Percentiles rank a stretch among this genome's conserved stretches.
Conservation (phyloP, 2,113 vertebrate species). For the Xenus cinereus region DNA sequence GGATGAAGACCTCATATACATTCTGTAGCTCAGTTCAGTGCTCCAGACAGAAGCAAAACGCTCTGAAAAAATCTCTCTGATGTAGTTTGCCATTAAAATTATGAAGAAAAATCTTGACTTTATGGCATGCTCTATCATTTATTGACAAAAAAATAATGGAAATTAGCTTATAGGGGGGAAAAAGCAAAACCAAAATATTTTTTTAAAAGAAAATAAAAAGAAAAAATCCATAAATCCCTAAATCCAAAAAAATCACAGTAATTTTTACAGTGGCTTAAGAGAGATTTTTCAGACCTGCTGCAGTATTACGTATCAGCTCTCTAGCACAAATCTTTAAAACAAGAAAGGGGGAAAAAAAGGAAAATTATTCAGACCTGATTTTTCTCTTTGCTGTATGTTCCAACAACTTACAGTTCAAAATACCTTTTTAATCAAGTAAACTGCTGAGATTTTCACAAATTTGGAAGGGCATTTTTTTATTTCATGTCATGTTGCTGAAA, state of each 20-base stretch:
- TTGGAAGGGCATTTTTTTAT: background rate
- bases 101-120: background rate
- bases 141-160: background rate
- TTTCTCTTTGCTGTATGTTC: background rate
- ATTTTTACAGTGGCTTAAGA: background rate
- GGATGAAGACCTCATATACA: background rate
- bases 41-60: background rate
- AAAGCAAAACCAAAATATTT: background rate
- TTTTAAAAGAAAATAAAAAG: background rate
- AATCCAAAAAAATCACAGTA: background rate
- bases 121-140: background rate
- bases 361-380: background rate
- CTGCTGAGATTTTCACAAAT: background rate
- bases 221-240: background rate
- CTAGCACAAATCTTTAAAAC: background rate
- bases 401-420: conserved; percentile 4
- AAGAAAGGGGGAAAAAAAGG: background rate
- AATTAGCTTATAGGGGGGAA: background rate
- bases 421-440: background rate
- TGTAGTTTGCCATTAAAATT: background rate
- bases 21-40: background rate
- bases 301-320: background rate
- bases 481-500: background rate
- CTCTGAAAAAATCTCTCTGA: background rate
- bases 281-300: background rate